These are phyloP conservation scores for Drosophila baimaii DNA, from an alignment of 1,140 invertebrate species.

Conservation along the genomic window DNA sequence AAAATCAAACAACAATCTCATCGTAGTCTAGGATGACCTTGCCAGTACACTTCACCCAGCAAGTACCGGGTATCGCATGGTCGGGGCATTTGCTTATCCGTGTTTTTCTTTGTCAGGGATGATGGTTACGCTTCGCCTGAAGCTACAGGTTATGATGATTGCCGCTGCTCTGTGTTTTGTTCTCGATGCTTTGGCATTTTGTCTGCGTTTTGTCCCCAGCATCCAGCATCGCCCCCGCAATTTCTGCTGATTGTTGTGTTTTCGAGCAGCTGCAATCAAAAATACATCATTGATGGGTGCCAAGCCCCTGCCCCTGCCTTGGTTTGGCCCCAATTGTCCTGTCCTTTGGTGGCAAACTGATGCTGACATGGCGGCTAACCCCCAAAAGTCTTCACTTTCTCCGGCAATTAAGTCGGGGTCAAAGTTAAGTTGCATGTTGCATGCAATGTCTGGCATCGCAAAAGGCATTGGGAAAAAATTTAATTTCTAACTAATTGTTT, in stretches of 20 bases:
- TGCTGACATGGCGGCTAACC: slow-evolving; percentile 68
- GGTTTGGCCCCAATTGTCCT: slow-evolving; percentile 25
- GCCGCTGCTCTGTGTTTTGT: slow-evolving; percentile 44
- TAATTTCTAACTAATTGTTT: slow-evolving; percentile 77
- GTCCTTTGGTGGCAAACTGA: slow-evolving; percentile 47
- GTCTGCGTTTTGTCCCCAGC: slow-evolving; percentile 63
- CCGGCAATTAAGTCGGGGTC: slow-evolving; percentile 55
- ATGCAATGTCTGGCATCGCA: slow-evolving; percentile 53
- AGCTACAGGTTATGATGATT: slow-evolving; percentile 80
- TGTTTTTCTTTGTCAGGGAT: slow-evolving; percentile 1
- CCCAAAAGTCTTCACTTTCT: slow-evolving; percentile 55
- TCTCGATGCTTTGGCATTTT: slow-evolving; percentile 55
- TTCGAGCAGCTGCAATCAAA: slow-evolving; percentile 73
- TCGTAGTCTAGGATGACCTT: not conserved
- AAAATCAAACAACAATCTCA: not conserved
- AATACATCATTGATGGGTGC: slow-evolving; percentile 62
- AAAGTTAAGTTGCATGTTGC: slow-evolving; percentile 69
- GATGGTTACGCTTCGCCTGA: slow-evolving; percentile 58
- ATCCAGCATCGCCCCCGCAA: slow-evolving; percentile 62
- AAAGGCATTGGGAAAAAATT: slow-evolving; percentile 62
- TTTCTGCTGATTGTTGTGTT: slow-evolving; percentile 67
- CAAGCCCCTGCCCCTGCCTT: slow-evolving; percentile 2
- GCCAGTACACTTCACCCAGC: not conserved
- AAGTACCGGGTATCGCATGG: slow-evolving; percentile 1
- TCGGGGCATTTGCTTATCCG: not conserved